Evolutionary conservation across 2,888 invertebrate genomes (phyloP).

Genomic region (Mythimna albipuncta): DNA sequence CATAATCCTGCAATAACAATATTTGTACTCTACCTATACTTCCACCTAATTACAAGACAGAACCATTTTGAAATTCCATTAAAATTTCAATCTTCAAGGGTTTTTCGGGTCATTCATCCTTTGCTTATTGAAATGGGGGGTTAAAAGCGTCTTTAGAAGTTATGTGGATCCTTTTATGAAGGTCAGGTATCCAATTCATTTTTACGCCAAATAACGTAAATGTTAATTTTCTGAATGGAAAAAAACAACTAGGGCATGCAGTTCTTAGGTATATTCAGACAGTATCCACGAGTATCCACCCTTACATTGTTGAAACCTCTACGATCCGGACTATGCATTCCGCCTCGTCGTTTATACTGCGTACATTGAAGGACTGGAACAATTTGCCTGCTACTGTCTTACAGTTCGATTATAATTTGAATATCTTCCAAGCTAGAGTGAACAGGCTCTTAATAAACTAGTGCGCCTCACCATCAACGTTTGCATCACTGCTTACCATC

Average conservation of each 20-base stretch:
- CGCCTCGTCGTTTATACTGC: no score
- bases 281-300: no score
- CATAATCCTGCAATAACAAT: constrained; percentile 11
- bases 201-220: constrained; percentile 29
- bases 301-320: no score
- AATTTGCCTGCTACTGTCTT: no score
- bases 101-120: constrained; percentile 35
- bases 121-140: constrained; percentile 27
- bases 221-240: constrained; percentile 22
- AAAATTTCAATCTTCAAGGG: constrained; percentile 42
- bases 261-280: background rate
- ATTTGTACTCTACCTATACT: constrained; percentile 12
- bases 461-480: no score
- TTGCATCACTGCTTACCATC: no score
- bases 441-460: no score
- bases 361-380: no score
- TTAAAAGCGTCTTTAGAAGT: constrained; percentile 47
- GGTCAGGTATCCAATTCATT: constrained; percentile 48
- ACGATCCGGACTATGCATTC: no score
- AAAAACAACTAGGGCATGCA: background rate
- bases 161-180: constrained; percentile 40
- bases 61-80: constrained; percentile 32
- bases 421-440: no score
- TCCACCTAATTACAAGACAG: constrained; percentile 10
- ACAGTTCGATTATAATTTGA: no score